Percentiles rank a stretch among this genome's conserved stretches.
phyloP scores from a whole-genome alignment of 2,797 vertebrate genomes.

The Enteromius paludinosus region DNA sequence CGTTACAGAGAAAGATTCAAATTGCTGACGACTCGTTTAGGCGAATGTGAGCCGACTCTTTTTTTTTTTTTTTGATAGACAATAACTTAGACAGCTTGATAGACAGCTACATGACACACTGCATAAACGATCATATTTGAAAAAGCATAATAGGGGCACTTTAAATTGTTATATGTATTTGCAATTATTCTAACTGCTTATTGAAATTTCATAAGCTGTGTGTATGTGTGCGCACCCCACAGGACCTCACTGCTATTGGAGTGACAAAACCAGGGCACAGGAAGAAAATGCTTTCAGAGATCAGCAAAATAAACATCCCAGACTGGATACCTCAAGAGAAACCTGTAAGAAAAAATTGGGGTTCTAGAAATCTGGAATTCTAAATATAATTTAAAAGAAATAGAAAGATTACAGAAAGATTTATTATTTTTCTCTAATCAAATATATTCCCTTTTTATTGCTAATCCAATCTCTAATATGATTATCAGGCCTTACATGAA shows the following conservation, averaged over 20 bases:
- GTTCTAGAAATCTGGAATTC: background rate
- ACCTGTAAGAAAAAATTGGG: constrained; percentile 80
- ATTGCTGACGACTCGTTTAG: no score
- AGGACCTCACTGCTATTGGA: constrained; percentile 96
- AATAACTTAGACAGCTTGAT: no score
- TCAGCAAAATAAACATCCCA: constrained; percentile 87
- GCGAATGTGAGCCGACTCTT: no score
- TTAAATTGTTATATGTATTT: background rate
- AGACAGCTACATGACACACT: no score
- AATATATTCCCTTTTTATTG: background rate
- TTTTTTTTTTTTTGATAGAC: no score
- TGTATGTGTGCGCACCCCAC: constrained; percentile 60
- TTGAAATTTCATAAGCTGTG: background rate
- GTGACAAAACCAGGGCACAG: constrained; percentile 98
- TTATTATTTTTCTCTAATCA: background rate
- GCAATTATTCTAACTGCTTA: background rate
- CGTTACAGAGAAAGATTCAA: no score
- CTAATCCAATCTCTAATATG: background rate
- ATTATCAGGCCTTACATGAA: background rate
- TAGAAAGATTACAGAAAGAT: background rate
- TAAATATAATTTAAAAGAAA: background rate
- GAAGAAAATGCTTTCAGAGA: constrained; percentile 95
- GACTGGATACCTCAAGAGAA: constrained; percentile 95
- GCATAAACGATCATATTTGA: no score
- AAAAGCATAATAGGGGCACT: no score